phyloP scores from a whole-genome alignment of 2,113 vertebrate species.

The Copsychus sechellarum region DNA sequence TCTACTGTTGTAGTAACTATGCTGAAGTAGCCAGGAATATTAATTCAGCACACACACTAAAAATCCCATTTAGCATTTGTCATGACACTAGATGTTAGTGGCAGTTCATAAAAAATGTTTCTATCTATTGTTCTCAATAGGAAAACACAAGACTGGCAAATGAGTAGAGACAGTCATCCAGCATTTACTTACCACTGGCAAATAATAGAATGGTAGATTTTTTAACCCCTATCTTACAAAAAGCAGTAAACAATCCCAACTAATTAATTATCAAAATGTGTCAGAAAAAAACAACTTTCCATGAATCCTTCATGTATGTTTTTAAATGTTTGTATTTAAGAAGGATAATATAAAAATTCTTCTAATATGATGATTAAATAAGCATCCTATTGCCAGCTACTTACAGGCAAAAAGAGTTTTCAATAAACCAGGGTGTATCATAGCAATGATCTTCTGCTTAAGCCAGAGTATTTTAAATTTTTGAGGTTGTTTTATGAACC shows the following conservation, averaged over 20 bases:
- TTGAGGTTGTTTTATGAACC: not conserved
- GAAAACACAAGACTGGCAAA: not conserved
- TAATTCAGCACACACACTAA: not conserved
- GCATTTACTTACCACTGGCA: not conserved
- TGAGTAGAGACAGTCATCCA: not conserved
- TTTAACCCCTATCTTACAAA: not conserved
- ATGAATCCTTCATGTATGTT: not conserved
- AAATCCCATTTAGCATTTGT: not conserved
- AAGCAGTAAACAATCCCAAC: not conserved
- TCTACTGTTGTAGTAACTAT: not conserved
- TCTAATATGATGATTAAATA: not conserved
- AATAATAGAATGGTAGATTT: not conserved
- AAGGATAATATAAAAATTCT: not conserved
- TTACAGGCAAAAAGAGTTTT: not conserved
- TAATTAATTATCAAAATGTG: not conserved
- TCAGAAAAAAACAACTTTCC: not conserved
- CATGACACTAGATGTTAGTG: constrained; percentile 5
- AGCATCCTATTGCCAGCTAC: not conserved
- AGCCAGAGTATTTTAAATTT: not conserved
- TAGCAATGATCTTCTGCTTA: not conserved
- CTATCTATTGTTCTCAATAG: not conserved
- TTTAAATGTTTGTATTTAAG: not conserved
- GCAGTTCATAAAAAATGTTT: not conserved
- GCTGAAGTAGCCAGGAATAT: not conserved
- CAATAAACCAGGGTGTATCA: not conserved